Percentiles rank a stretch among this genome's conserved stretches.
These are phyloP conservation scores for Nipponia nippon DNA, from an alignment of 2,113 vertebrate genomes.

Conservation along the genomic window DNA sequence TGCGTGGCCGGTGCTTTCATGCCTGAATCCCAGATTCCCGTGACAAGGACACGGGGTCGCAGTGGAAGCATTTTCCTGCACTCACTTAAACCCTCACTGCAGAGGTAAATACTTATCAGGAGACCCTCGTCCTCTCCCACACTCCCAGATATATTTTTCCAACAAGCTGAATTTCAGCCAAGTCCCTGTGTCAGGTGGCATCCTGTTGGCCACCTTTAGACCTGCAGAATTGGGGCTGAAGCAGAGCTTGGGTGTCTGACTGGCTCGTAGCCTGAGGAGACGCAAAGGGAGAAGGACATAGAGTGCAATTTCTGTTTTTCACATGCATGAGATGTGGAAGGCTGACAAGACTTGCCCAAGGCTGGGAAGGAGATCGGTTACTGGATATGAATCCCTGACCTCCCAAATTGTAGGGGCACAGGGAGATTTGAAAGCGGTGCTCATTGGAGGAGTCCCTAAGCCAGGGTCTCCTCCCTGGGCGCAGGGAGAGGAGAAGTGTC, in stretches of 20 bases:
- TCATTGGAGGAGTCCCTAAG: background rate
- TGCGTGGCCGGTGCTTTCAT: background rate
- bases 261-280: background rate
- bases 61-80: background rate
- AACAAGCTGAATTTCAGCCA: background rate
- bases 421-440: background rate
- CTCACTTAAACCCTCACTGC: background rate
- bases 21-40: fast-evolving
- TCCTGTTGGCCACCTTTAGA: background rate
- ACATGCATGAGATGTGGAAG: background rate
- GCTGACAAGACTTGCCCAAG: background rate
- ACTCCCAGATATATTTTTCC: background rate
- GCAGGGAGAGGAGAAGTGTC: background rate
- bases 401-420: background rate
- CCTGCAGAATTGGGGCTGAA: background rate
- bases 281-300: background rate
- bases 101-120: background rate
- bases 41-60: background rate
- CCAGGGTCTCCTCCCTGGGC: background rate
- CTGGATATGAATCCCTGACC: background rate
- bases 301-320: background rate
- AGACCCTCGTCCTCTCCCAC: background rate
- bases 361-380: background rate
- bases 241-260: background rate
- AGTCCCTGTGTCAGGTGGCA: background rate